Conservation (phyloP, 2,797 vertebrate species). For the Rhinoraja longicauda region DNA sequence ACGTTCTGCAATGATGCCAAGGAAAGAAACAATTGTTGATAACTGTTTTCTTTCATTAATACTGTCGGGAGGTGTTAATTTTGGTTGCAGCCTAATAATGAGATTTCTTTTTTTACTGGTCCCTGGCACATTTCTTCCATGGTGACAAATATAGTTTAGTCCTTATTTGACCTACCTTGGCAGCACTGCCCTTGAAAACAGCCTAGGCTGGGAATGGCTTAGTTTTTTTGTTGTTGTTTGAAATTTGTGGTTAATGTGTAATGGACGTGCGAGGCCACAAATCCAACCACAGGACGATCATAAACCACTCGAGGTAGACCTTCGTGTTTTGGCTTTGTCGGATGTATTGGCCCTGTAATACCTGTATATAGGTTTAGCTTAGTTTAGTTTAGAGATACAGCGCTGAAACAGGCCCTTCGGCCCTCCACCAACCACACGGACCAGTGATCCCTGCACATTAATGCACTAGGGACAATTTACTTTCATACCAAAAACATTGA, state of each 20-base stretch:
- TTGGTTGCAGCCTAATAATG: neutral
- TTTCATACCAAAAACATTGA: too few species aligned
- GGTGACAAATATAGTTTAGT: neutral
- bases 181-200: neutral
- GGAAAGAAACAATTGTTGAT: neutral
- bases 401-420: too few species aligned
- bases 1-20: neutral
- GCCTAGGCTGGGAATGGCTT: neutral
- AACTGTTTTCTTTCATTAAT: neutral
- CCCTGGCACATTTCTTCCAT: neutral
- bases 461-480: too few species aligned
- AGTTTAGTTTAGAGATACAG: too few species aligned
- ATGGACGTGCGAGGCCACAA: neutral
- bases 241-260: neutral
- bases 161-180: neutral
- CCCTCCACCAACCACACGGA: too few species aligned
- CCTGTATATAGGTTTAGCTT: neutral
- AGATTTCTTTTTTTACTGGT: neutral
- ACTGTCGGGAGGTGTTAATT: neutral
- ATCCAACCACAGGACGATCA: neutral
- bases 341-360: neutral
- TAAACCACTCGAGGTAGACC: neutral
- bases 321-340: neutral
- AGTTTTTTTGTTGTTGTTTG: neutral
- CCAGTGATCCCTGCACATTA: too few species aligned